A percentile compares a stretch with the other conserved stretches of the same genome.
These are phyloP conservation scores for Chascanopsetta lugubris DNA, from an alignment of 2,113 vertebrate genomes.

Conservation along the genomic window DNA sequence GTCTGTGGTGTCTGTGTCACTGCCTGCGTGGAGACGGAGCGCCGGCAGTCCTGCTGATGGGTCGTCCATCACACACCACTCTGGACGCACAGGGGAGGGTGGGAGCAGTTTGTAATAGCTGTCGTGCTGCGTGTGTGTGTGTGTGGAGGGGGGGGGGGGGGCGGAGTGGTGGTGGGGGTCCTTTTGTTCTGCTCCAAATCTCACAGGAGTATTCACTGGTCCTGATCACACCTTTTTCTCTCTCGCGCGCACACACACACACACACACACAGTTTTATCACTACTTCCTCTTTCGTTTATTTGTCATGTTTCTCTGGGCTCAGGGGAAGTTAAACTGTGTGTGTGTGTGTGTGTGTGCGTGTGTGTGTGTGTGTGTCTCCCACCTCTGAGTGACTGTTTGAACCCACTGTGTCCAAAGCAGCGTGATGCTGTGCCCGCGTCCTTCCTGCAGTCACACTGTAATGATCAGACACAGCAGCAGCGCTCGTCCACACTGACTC, in stretches of 20 bases:
- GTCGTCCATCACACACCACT: constrained; percentile 62
- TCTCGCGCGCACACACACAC: not conserved
- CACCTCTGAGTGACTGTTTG: too few species aligned
- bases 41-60: constrained; percentile 52
- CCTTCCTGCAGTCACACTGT: not conserved
- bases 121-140: constrained; percentile 39
- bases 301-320: constrained; percentile 21
- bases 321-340: constrained; percentile 8
- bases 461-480: not conserved
- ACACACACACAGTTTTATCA: constrained; percentile 26
- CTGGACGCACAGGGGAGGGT: constrained; percentile 27
- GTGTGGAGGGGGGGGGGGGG: constrained; percentile 11
- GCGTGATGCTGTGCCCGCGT: not conserved
- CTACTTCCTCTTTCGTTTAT: constrained; percentile 51
- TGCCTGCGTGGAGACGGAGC: constrained; percentile 33
- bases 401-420: constrained; percentile 6
- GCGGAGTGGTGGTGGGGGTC: constrained; percentile 22
- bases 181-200: constrained; percentile 55
- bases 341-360: constrained; percentile 1
- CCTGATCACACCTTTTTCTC: constrained; percentile 5
- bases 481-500: not conserved
- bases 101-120: constrained; percentile 54
- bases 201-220: constrained; percentile 25
- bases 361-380: not conserved
- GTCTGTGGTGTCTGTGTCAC: constrained; percentile 29